Evolutionary conservation across 2,888 invertebrate species (phyloP), one percentile per base, ranked within the genome.

Genomic region (Teleogryllus oceanicus): DNA sequence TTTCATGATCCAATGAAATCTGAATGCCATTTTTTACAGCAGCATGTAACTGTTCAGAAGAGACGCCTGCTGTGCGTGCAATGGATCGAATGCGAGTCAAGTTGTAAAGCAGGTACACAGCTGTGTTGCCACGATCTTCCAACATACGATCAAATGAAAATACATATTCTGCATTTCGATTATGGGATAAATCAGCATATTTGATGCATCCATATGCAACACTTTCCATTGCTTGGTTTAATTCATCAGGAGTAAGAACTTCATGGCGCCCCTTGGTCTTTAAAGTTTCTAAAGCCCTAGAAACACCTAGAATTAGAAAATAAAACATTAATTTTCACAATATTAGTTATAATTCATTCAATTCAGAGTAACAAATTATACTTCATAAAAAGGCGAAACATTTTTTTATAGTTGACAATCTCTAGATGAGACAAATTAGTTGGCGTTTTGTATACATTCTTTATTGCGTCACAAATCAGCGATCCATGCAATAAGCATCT

Each of bases 141-240:
- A 99, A 89, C 99, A 99, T 99, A 90, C 97, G 97, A 85, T 99
- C 98, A 88, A 98, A 99, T 1, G 98, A 98, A 88, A 99, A 99
- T 2, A 99, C 92, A 86, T 99, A 99, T 86, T 99, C 99, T 86
- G 95, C 94, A 80, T 92, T 92, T 82, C 98, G 91, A 86, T 97
- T 97, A 85, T 98, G 97, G 18, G 94, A 95, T 78, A 99, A 90
- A 89, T 99, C 99, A 8, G 99, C 94, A 87, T 99, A 99, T 87
- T 98, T 99, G 80, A 99, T 97, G 86, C 99, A 99, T 8, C 99
- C 98, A 87, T 97, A 99, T 0, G 99, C 99, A 0, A 99, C 92
- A 0, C 98, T 93, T 88, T 96, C 93, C 87, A 96, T 94, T 0
- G 97, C 97, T 78, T 89, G 88, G 84, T 91, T 91, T 51, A 99